A percentile compares a stretch with the other conserved stretches of the same genome.
Evolutionary conservation across 2,888 invertebrate genomes (phyloP).

Genomic region (Thalpophila matura): DNA sequence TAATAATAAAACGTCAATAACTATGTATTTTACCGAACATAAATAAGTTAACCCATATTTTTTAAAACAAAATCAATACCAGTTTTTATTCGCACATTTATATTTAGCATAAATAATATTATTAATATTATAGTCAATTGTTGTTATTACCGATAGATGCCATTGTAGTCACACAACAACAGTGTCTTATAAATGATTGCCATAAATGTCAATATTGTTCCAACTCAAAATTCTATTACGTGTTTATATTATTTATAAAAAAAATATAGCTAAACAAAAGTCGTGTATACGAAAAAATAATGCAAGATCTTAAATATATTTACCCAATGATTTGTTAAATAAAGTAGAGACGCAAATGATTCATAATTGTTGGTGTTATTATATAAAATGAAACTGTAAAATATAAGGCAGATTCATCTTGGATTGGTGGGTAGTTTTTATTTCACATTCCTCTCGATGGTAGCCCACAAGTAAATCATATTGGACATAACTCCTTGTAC

Average conservation of each 20-base stretch:
- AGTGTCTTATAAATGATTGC: neutral
- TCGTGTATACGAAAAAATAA: constrained; percentile 6
- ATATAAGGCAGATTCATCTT: constrained; percentile 74
- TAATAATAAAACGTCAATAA: too few relatives aligned
- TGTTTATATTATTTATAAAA: neutral
- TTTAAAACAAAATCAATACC: too few relatives aligned
- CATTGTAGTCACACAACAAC: neutral
- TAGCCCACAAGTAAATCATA: neutral
- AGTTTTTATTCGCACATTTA: too few relatives aligned
- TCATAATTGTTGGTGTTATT: constrained; percentile 72
- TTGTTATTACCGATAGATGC: constrained; percentile 27
- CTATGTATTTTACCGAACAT: too few relatives aligned
- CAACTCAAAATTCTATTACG: neutral
- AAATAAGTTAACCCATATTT: too few relatives aligned
- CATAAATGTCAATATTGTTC: neutral
- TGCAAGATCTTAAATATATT: neutral
- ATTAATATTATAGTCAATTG: too few relatives aligned
- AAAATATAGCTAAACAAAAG: neutral
- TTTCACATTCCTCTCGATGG: neutral
- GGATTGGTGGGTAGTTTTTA: constrained; percentile 31
- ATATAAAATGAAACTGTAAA: constrained; percentile 71
- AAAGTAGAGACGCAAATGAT: constrained; percentile 62
- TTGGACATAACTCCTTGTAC: too few relatives aligned
- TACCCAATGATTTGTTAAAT: constrained; percentile 58
- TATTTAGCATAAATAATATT: too few relatives aligned